phyloP scores from a whole-genome alignment of 2,113 vertebrate genomes.

The Syngnathoides biaculeatus region DNA sequence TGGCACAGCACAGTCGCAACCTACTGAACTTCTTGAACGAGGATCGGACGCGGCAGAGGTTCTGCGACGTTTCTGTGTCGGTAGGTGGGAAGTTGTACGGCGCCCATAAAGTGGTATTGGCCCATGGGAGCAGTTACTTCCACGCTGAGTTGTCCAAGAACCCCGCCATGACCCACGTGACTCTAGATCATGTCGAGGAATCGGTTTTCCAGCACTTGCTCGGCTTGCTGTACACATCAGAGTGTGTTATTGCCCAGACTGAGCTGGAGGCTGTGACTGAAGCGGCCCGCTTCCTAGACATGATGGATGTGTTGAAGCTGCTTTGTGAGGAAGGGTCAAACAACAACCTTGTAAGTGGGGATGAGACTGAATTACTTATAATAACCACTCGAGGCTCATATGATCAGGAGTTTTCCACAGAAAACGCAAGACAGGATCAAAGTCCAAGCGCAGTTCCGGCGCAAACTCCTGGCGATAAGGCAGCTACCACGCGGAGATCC shows the following conservation, averaged over 20 bases:
- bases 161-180: constrained; percentile 78
- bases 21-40: constrained; percentile 89
- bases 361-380: constrained; percentile 25
- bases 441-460: constrained; percentile 63
- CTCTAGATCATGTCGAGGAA: constrained; percentile 87
- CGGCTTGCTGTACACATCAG: constrained; percentile 89
- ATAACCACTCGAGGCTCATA: background rate
- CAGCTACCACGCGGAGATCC: constrained; percentile 69
- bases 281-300: constrained; percentile 92
- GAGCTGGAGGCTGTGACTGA: constrained; percentile 84
- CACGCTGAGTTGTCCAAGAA: constrained; percentile 90
- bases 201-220: constrained; percentile 88
- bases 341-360: constrained; percentile 42
- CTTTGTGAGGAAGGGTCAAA: constrained; percentile 71
- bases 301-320: constrained; percentile 90
- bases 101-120: constrained; percentile 92
- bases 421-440: constrained; percentile 80
- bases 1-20: constrained; percentile 81
- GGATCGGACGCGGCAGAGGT: constrained; percentile 80
- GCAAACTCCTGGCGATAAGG: constrained; percentile 35
- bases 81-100: constrained; percentile 86
- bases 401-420: constrained; percentile 71
- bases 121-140: constrained; percentile 96
- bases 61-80: constrained; percentile 87
- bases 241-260: constrained; percentile 82